Conservation (phyloP, 2,113 vertebrate species). For the Gorilla gorilla region DNA sequence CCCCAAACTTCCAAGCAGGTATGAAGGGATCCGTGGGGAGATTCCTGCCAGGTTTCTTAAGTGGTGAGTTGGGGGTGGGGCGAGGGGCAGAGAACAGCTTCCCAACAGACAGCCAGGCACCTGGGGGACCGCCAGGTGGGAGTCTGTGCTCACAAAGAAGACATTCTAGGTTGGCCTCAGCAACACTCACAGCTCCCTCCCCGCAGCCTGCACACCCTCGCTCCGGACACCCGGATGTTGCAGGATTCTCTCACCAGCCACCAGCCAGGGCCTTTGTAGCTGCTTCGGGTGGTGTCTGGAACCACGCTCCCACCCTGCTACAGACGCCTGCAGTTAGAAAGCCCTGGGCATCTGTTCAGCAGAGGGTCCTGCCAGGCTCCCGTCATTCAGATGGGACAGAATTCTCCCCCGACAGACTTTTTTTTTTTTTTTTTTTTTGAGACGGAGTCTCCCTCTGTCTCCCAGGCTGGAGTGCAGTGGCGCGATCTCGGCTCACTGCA, state of each 20-base stretch:
- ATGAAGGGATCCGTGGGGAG: neutral
- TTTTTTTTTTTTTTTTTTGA: neutral
- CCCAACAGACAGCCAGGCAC: neutral
- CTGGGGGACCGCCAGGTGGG: neutral
- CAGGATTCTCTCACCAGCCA: neutral
- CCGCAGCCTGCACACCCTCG: neutral
- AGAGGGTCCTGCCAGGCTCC: neutral
- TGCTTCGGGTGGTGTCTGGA: neutral
- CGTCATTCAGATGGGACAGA: neutral
- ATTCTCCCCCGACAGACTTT: neutral
- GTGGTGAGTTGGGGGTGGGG: no score
- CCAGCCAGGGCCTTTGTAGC: neutral
- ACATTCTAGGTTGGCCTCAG: neutral
- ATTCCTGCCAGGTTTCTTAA: neutral
- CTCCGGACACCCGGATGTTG: no score
- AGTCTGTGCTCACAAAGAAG: neutral
- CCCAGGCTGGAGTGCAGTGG: no score
- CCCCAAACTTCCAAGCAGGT: neutral
- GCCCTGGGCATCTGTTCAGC: no score
- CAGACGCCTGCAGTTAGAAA: no score
- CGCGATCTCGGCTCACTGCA: no score
- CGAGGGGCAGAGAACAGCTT: neutral
- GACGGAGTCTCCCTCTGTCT: rapidly evolving
- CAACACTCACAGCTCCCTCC: neutral
- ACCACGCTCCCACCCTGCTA: no score